Evolutionary conservation across 2,888 invertebrate genomes (phyloP), one percentile per base, ranked within the genome.

Genomic region (Xestia ashworthii): DNA sequence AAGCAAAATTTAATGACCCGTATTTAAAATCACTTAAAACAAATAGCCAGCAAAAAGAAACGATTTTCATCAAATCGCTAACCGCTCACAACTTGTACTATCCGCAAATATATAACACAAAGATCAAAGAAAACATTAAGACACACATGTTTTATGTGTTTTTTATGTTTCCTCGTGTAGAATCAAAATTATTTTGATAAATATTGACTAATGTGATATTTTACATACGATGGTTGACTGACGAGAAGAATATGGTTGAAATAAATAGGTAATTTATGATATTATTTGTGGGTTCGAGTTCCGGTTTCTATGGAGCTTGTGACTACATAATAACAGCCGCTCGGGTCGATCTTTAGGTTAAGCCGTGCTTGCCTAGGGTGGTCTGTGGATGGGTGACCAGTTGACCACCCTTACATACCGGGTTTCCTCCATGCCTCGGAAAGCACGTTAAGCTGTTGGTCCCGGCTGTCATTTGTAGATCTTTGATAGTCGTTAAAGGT

Each of bases 101-200:
- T 22, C 66, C 12, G 14, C n/a, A 82, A 82, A 85, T 85, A 85
- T 66, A 85, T 69, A 58, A 69, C 50, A 69, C 50, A 50, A 76
- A 85, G 86, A 85, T 83, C 83, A 83, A 83, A 83, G 82, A 68
- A 82, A 85, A 85, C 85, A 71, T 77, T 85, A 65, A 71, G 60
- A 82, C 62, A 41, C 62, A 41, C 50, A 46, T 85, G 71, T 85
- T 85, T 85, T 73, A 85, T 83, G 76, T 67, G 71, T 16, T 71
- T 83, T 81, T 85, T 83, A 83, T 74, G 76, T 71, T 70, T 64
- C 48, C 48, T 14, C 58, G 58, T 32, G 55, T 67, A 71, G 62
- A 55, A 44, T 55, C 32, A 53, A 58, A 50, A 82, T 85, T 85
- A 83, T 83, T 85, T 85, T 58, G 66, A 82, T 85, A 78, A 74